A percentile compares a stretch with the other conserved stretches of the same genome.
These are phyloP conservation scores for Heliconius melpomene DNA, from an alignment of 1,140 invertebrate species.

Conservation along the genomic window DNA sequence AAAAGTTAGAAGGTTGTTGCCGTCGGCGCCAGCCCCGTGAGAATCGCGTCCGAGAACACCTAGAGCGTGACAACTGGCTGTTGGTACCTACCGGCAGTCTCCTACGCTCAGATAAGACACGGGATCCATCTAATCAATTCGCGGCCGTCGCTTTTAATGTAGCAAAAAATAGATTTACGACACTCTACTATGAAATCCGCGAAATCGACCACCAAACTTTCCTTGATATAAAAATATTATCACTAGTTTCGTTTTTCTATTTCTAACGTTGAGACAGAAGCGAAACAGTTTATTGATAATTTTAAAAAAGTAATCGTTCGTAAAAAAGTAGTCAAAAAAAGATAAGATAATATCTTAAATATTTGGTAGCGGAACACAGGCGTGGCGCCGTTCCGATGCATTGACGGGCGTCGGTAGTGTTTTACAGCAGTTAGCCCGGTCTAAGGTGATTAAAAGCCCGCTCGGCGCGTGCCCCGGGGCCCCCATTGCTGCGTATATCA, in stretches of 20 bases:
- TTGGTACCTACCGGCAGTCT: too few species aligned
- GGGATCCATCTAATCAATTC: constrained; percentile 60
- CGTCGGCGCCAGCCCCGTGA: constrained; percentile 43
- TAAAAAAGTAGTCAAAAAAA: constrained; percentile 3
- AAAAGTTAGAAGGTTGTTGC: constrained; percentile 38
- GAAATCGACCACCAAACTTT: constrained; percentile 27
- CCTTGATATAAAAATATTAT: constrained; percentile 17
- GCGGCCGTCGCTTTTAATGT: constrained; percentile 42
- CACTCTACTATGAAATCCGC: constrained; percentile 40
- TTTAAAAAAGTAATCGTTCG: background rate
- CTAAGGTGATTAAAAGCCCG: constrained; percentile 72
- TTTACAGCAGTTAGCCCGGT: constrained; percentile 50
- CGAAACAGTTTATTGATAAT: background rate
- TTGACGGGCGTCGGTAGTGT: constrained; percentile 65
- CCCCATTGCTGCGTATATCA: constrained; percentile 68
- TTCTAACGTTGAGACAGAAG: background rate
- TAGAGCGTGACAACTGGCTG: constrained; percentile 42
- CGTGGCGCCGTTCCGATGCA: constrained; percentile 63
- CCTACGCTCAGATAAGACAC: constrained; percentile 43
- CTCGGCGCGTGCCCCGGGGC: constrained; percentile 64
- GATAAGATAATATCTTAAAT: constrained; percentile 18
- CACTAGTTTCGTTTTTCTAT: background rate
- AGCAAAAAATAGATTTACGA: constrained; percentile 44
- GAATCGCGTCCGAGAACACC: constrained; percentile 38
- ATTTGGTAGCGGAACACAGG: constrained; percentile 38